Evolutionary conservation across 2,888 invertebrate species (phyloP).

Genomic region (Glyphotaelius pellucidus): DNA sequence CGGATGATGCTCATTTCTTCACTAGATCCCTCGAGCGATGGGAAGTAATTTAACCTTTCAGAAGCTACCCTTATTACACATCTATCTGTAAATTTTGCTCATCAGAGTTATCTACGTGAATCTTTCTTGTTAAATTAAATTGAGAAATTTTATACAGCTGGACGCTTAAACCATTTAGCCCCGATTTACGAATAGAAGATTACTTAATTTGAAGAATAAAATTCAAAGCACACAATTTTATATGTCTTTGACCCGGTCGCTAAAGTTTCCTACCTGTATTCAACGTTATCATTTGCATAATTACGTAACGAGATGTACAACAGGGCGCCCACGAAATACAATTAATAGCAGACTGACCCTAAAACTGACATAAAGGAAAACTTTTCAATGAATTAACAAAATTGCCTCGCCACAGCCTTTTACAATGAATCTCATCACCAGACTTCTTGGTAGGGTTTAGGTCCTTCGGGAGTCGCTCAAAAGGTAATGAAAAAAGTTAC

Average conservation of each 20-base stretch:
- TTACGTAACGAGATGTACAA: not conserved
- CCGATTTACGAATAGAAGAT: not conserved
- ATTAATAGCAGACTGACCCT: not conserved
- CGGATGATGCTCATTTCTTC: not conserved
- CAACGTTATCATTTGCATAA: not conserved
- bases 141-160: not conserved
- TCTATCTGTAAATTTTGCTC: not conserved
- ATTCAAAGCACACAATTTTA: not conserved
- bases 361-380: not conserved
- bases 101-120: not conserved
- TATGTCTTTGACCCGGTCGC: not conserved
- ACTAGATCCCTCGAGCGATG: not conserved
- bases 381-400: constrained; percentile 22
- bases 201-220: not conserved
- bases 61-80: not conserved
- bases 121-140: not conserved
- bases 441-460: not conserved
- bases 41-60: not conserved
- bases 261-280: not conserved
- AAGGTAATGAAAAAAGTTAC: not conserved
- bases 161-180: not conserved
- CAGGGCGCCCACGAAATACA: not conserved
- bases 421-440: not conserved
- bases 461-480: not conserved
- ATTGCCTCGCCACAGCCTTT: constrained; percentile 2